A percentile compares a stretch with the other conserved stretches of the same genome.
Evolutionary conservation across 2,113 vertebrate species (phyloP).

Genomic region (Alces alces): DNA sequence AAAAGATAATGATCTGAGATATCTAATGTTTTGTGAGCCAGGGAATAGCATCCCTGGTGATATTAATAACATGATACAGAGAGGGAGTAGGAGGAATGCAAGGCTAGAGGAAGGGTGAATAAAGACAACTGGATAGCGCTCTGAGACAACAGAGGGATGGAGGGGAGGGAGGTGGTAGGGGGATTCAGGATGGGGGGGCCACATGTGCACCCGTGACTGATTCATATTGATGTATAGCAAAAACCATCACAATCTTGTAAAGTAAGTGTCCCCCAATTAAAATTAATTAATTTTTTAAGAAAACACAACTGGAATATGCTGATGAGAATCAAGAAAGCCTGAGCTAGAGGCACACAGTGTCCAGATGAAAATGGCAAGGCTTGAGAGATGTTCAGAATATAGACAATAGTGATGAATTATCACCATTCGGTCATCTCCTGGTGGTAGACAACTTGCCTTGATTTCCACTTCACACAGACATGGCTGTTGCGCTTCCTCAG

Average conservation of each 20-base stretch:
- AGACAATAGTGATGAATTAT: not conserved
- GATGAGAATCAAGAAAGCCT: not conserved
- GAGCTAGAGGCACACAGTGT: not conserved
- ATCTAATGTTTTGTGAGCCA: not conserved
- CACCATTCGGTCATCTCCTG: not conserved
- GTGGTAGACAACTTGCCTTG: not conserved
- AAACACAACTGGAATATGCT: not conserved
- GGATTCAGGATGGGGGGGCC: not conserved
- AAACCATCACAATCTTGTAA: not conserved
- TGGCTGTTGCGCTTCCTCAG: not conserved
- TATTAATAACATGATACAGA: not conserved
- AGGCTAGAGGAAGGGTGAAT: not conserved
- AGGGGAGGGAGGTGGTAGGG: not conserved
- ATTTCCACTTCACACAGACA: not conserved
- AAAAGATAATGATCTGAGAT: not conserved
- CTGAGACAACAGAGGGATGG: not conserved
- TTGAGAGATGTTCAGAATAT: not conserved
- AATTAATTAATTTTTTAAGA: not conserved
- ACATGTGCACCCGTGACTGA: not conserved
- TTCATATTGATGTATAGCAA: not conserved
- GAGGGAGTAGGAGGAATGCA: not conserved
- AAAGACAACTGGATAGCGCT: not conserved
- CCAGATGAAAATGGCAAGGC: not conserved
- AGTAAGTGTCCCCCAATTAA: not conserved
- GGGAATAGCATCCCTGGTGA: not conserved